Percentiles rank a stretch among this genome's conserved stretches.
Conservation (phyloP, 2,888 invertebrate species). For the Theodoxus fluviatilis region DNA sequence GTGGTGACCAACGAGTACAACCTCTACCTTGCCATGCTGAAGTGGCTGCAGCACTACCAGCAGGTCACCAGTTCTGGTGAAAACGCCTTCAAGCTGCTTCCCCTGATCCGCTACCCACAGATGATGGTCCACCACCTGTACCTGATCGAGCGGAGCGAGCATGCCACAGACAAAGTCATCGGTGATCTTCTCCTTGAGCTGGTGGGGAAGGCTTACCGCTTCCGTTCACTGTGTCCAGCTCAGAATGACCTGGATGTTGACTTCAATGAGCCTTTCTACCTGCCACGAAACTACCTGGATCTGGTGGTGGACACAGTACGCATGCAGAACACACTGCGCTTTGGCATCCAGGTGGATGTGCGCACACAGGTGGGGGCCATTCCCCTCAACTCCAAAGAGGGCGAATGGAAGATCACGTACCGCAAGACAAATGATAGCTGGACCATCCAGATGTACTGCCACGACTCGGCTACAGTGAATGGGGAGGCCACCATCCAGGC, state of each 20-base stretch:
- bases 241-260: conserved; percentile 50
- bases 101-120: conserved; percentile 63
- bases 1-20: conserved; percentile 58
- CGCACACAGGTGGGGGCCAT: conserved; percentile 62
- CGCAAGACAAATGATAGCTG: conserved; percentile 59
- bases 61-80: conserved; percentile 38
- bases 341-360: conserved; percentile 65
- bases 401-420: conserved; percentile 66
- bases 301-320: conserved; percentile 60
- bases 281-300: conserved; percentile 62
- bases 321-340: conserved; percentile 63
- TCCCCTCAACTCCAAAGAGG: conserved; percentile 54
- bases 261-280: conserved; percentile 56
- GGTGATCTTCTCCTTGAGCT: conserved; percentile 46
- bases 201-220: conserved; percentile 63
- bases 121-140: conserved; percentile 61
- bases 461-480: conserved; percentile 59
- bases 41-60: conserved; percentile 54
- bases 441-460: conserved; percentile 62
- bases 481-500: conserved; percentile 60
- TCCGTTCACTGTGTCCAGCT: conserved; percentile 61
- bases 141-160: conserved; percentile 26
- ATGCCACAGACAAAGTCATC: conserved; percentile 23
- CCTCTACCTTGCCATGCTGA: conserved; percentile 51
- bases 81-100: conserved; percentile 51